Evolutionary conservation across 2,113 vertebrate genomes (phyloP), one percentile per base, ranked within the genome.

Genomic region (Rhipidura dahli): DNA sequence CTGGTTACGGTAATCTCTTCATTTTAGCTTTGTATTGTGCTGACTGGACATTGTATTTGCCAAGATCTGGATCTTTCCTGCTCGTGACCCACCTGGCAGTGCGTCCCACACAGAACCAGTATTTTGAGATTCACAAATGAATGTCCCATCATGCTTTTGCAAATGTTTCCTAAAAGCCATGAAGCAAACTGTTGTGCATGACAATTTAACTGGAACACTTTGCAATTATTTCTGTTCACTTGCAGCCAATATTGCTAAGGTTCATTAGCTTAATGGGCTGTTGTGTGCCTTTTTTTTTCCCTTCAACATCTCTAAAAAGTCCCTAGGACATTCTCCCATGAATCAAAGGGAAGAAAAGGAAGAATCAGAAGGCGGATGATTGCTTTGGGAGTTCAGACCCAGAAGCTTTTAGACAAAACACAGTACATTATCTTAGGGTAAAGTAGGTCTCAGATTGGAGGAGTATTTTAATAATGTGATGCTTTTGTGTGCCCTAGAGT

Each of bases 161-260:
- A 82, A 68, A 57, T 30, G 8, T 82, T 91, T 95, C 15, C 11
- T 64, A 79, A 78, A 22, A 71, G 37, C 54, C 44, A 4, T 50
- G 75, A 94, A 89, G n/a, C 72, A 81, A 91, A 66, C 44, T 54
- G 35, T 89, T 89, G 63, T 95, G 49, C n/a, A 10, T 60, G 63
- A 76, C 76, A 93, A 39, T 24, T 96, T 92, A 75, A 78, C 79
- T 91, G 92, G 69, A 96, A 97, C 94, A 91, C 31, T 81, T 81
- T 53, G 40, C 77, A 89, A 78, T 93, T 95, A 87, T 71, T 93
- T 93, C 51, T 91, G 21, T 91, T 95, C 89, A 81, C 40, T 94
- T 89, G 44, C 64, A 64, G 72, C 49, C 8, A 11, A 1, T 92
- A 54, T 76, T 45, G n/a, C 83, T 79, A 71, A 89, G 56, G 37